Base-by-base conservation (phyloP, 2,888 invertebrate genomes). In the Gymnocheta viridis region DNA sequence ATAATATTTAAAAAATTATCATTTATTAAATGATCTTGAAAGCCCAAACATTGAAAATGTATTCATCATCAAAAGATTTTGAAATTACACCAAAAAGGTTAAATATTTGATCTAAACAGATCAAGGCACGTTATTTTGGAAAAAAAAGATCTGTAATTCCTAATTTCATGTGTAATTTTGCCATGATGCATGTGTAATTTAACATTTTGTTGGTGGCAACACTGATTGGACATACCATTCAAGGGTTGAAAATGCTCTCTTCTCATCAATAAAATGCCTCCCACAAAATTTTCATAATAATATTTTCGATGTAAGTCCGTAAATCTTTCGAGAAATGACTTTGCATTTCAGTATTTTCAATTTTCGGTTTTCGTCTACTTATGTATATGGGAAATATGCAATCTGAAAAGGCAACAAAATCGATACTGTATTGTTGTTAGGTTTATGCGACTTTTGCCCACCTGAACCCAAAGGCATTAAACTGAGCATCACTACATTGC, bases 221-320 rank as follows among this genome's bases (percentile, higher is more conserved):
- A n/a, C n/a, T n/a, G n/a, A n/a, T n/a, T n/a, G 0, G 98, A 98
- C 95, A 99, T 96, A 6, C 99, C 99, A 92, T 99, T 96, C 14
- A 98, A 96, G 89, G 93, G 88, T 80, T 94, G 93, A 91, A 96
- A 98, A 89, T 98, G 96, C 88, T 96, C 95, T 79, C 94, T 94
- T 82, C 95, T 96, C 35, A 99, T 93, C 60, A 99, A 93, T 82
- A 99, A 93, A 90, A 99, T 99, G 4, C 99, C 99, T 14, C 99
- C 99, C 66, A 99, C 97, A 91, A 99, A 99, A 17, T 96, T 98
- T 0, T 95, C 93, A 91, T 99, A 99, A 91, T 99, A 97, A 89
- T 98, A 98, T 88, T 93, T 93, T 0, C 99, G 99, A 93, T 99
- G 99, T 2, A 98, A 94, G 82, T 97, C 94, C 0, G 79, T 32